These are phyloP conservation scores for Trichonephila clavata DNA, from an alignment of 1,140 invertebrate species.

Conservation along the genomic window DNA sequence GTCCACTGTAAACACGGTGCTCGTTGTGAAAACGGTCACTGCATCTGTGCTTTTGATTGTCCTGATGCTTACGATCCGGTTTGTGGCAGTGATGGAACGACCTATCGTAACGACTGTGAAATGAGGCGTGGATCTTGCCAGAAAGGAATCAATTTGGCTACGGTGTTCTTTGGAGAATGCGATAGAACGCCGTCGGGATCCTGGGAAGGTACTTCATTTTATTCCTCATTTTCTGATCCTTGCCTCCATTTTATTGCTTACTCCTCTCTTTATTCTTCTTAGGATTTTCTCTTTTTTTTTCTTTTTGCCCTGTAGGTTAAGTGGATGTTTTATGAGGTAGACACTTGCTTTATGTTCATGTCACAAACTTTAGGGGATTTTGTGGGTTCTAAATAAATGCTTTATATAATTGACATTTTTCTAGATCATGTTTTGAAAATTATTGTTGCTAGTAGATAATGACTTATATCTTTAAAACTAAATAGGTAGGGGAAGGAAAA, in stretches of 20 bases:
- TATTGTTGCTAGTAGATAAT: too few species aligned
- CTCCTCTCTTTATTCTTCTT: background rate
- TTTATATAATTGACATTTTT: too few species aligned
- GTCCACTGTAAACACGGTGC: slow-evolving; percentile 90
- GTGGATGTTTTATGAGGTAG: background rate
- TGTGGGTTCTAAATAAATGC: too few species aligned
- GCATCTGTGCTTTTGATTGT: slow-evolving; percentile 91
- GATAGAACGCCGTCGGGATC: slow-evolving; percentile 80
- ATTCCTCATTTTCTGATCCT: background rate
- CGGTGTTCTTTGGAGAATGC: slow-evolving; percentile 71
- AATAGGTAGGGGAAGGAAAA: too few species aligned
- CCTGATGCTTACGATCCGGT: slow-evolving; percentile 84
- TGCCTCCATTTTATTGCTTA: background rate
- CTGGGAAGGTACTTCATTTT: slow-evolving; percentile 68
- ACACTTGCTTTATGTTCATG: background rate
- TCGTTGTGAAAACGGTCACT: slow-evolving; percentile 89
- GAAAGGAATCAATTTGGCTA: slow-evolving; percentile 66
- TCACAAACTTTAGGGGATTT: background rate
- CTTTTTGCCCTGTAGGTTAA: slow-evolving; percentile 4
- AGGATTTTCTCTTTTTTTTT: background rate
- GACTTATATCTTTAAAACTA: too few species aligned
- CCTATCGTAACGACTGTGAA: slow-evolving; percentile 82
- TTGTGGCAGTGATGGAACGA: slow-evolving; percentile 91
- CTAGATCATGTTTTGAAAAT: too few species aligned
- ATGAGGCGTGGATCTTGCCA: slow-evolving; percentile 70